Base-by-base conservation (phyloP, 2,888 invertebrate species). In the Cosmia pyralina region DNA sequence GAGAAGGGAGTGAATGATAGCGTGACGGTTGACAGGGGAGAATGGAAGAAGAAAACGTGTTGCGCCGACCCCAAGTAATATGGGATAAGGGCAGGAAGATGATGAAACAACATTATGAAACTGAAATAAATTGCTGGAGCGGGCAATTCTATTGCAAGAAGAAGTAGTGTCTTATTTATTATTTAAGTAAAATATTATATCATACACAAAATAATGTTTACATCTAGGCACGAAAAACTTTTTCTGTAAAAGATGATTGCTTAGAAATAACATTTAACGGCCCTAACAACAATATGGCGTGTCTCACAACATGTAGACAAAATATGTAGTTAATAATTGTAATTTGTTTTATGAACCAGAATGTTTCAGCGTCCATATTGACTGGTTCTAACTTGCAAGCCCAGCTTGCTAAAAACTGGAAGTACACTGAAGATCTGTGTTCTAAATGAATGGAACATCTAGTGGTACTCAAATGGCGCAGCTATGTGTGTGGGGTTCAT, bases 401-500 rank as follows among this genome's bases (percentile, higher is more conserved):
- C 28, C 1, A 7, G 68, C 62, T 75, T 79, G 69, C 64, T 72
- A 80, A 80, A 80, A 70, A 76, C 76, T 80, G 81, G 72, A 71
- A 68, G 52, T 38, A 72, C 66, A 72, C 63, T 75, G 63, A 52
- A 59, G 72, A 60, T 68, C 34, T 52, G 64, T 52, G 58, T 72
- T 77, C 65, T 74, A 74, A 78, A 83, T 79, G 75, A 72, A 65
- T 72, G 60, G 70, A 57, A 68, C 66, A 74, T 83, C 74, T 69
- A 77, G 79, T 63, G 60, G 77, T 83, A 82, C 83, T 87, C 71
- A 80, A 84, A 74, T 82, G 82, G 74, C 72, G 72, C 72, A 44
- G 60, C 81, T 75, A 73, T 87, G 87, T 85, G 86, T 85, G 88
- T 88, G 86, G 86, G 86, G 88, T 90, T 93, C 94, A 91, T 92